Percentiles rank a stretch among this genome's conserved stretches.
Conservation (phyloP, 2,888 invertebrate species). For the Amorpha juglandis region DNA sequence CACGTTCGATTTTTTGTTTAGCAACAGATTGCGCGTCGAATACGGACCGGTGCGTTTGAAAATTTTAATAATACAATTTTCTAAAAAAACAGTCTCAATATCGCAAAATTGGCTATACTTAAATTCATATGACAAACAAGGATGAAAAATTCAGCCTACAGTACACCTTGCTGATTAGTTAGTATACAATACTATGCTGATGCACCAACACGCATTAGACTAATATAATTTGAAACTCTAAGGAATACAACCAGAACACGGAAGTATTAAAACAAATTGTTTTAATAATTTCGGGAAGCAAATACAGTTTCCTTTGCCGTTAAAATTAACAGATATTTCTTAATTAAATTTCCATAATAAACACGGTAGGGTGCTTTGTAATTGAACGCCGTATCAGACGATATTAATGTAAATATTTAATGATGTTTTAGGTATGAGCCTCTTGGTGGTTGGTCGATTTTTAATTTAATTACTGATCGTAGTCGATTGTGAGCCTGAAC, state of each 20-base stretch:
- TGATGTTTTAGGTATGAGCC: background rate
- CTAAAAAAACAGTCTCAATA: too few species aligned
- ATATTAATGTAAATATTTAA: conserved; percentile 17
- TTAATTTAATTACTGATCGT: background rate
- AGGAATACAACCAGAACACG: background rate
- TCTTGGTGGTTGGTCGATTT: background rate
- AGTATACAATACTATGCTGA: too few species aligned
- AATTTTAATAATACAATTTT: too few species aligned
- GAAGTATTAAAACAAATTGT: background rate
- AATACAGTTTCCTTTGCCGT: conserved; percentile 19
- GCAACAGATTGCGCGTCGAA: too few species aligned
- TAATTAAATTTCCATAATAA: conserved; percentile 23
- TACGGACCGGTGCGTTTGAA: too few species aligned
- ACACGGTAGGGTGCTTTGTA: conserved; percentile 15
- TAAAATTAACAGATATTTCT: conserved; percentile 21
- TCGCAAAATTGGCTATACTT: too few species aligned
- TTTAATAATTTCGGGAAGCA: background rate
- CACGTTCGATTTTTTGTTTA: too few species aligned
- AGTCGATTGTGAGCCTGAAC: too few species aligned
- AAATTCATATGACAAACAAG: too few species aligned
- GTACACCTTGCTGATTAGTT: too few species aligned
- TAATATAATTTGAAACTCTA: background rate
- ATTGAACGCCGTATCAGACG: conserved; percentile 17
- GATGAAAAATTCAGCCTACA: too few species aligned
- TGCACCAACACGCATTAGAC: too few species aligned